A percentile compares a stretch with the other conserved stretches of the same genome.
phyloP scores from a whole-genome alignment of 2,888 invertebrate genomes.

The Geotrupes spiniger region DNA sequence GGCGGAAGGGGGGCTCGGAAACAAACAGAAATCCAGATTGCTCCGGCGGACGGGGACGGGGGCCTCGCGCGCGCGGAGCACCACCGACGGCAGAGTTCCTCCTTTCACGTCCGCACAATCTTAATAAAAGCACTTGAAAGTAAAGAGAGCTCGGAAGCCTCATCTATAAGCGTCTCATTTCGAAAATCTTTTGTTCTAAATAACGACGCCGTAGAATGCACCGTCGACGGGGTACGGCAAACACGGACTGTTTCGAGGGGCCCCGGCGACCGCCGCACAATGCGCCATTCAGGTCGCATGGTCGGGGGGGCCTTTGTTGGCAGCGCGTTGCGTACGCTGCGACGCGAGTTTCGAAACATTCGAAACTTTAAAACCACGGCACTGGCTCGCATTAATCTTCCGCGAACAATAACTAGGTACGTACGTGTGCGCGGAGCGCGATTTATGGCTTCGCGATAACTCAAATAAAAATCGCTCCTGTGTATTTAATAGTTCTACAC shows the following conservation, averaged over 20 bases:
- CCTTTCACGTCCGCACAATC: slow-evolving; percentile 40
- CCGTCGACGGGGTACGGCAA: slow-evolving; percentile 34
- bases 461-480: too few species aligned
- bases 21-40: slow-evolving; percentile 41
- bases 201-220: slow-evolving; percentile 44
- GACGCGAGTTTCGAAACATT: neutral
- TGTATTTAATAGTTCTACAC: too few species aligned
- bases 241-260: slow-evolving; percentile 36
- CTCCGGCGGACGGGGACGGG: slow-evolving; percentile 22
- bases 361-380: neutral
- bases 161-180: slow-evolving; percentile 51
- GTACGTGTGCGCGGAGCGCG: too few species aligned
- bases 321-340: slow-evolving; percentile 35
- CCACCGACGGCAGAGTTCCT: slow-evolving; percentile 5
- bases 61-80: too few species aligned
- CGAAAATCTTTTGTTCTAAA: slow-evolving; percentile 51
- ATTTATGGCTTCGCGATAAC: too few species aligned
- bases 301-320: slow-evolving; percentile 37
- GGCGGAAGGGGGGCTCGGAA: slow-evolving; percentile 27
- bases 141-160: slow-evolving; percentile 41
- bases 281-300: slow-evolving; percentile 31
- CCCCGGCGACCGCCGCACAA: slow-evolving; percentile 27
- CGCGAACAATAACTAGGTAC: too few species aligned
- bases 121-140: slow-evolving; percentile 32
- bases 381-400: too few species aligned